Evolutionary conservation across 2,888 invertebrate species (phyloP).

Genomic region (Drosophila austrosaltans): DNA sequence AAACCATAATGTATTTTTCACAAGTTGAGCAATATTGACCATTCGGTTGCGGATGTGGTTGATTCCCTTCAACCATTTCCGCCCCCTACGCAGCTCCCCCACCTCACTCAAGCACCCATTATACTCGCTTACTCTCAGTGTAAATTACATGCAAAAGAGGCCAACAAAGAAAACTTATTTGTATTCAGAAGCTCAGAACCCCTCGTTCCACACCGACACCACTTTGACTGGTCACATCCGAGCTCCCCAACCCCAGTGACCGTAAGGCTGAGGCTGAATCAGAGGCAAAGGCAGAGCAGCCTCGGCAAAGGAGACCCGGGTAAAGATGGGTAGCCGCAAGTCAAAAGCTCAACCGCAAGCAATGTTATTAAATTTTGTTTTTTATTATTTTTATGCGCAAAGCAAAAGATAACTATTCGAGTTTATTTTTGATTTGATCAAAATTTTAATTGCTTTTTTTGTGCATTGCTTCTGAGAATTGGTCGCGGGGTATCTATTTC

Average conservation of each 20-base stretch:
- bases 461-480: slow-evolving; percentile 26
- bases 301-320: slow-evolving; percentile 34
- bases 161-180: slow-evolving; percentile 66
- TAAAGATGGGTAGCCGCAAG: slow-evolving; percentile 51
- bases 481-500: slow-evolving; percentile 57
- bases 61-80: slow-evolving; percentile 12
- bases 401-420: slow-evolving; percentile 58
- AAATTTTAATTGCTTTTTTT: slow-evolving; percentile 71
- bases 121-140: slow-evolving; percentile 30
- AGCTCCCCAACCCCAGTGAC: slow-evolving; percentile 9
- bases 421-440: slow-evolving; percentile 53
- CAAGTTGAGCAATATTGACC: slow-evolving; percentile 78
- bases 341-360: slow-evolving; percentile 74
- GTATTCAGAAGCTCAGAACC: slow-evolving; percentile 41
- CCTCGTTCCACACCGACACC: slow-evolving; percentile 28
- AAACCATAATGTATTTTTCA: slow-evolving; percentile 77
- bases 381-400: neutral
- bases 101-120: slow-evolving; percentile 3
- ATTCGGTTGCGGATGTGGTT: slow-evolving; percentile 70
- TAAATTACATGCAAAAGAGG: slow-evolving; percentile 61
- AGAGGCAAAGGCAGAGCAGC: slow-evolving; percentile 19
- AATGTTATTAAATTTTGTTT: slow-evolving; percentile 70
- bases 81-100: slow-evolving; percentile 10
- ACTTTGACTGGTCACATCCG: slow-evolving; percentile 26
- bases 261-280: neutral